These are phyloP conservation scores for Drosophila prostipennis DNA, from an alignment of 2,888 invertebrate genomes.

Conservation along the genomic window DNA sequence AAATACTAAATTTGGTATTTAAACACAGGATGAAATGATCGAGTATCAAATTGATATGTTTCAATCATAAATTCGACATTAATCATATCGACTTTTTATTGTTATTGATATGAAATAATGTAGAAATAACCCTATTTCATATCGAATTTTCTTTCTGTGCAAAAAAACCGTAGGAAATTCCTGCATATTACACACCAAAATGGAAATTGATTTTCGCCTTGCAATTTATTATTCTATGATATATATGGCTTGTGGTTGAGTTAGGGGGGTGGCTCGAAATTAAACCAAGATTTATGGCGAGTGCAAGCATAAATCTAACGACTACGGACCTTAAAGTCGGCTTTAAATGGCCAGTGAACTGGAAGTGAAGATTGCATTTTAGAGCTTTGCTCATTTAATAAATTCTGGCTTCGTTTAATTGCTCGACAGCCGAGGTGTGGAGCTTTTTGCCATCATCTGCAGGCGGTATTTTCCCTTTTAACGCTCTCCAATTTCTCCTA, in stretches of 20 bases:
- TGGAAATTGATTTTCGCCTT: conserved; percentile 64
- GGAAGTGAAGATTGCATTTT: conserved; percentile 17
- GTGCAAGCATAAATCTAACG: conserved; percentile 25
- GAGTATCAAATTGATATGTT: too few species aligned
- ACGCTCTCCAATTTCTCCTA: conserved; percentile 4
- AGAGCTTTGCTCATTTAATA: not conserved
- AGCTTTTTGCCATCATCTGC: conserved; percentile 17
- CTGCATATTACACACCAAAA: conserved; percentile 35
- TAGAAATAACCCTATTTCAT: too few species aligned
- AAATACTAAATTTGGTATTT: too few species aligned
- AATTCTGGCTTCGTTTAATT: conserved; percentile 13
- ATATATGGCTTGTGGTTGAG: conserved; percentile 35
- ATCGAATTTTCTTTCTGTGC: too few species aligned
- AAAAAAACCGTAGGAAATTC: conserved; percentile 27
- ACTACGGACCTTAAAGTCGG: conserved; percentile 17
- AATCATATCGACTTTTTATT: not conserved
- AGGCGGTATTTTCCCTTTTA: not conserved
- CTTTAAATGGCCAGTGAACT: not conserved
- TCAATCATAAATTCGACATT: not conserved
- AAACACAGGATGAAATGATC: too few species aligned
- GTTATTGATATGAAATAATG: too few species aligned
- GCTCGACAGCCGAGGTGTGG: conserved; percentile 3
- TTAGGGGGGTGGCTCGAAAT: conserved; percentile 36
- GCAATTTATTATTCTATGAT: conserved; percentile 61
- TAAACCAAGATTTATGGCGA: conserved; percentile 58